A percentile compares a stretch with the other conserved stretches of the same genome.
These are phyloP conservation scores for Cepaea hortensis DNA, from an alignment of 2,888 invertebrate species.

Conservation along the genomic window DNA sequence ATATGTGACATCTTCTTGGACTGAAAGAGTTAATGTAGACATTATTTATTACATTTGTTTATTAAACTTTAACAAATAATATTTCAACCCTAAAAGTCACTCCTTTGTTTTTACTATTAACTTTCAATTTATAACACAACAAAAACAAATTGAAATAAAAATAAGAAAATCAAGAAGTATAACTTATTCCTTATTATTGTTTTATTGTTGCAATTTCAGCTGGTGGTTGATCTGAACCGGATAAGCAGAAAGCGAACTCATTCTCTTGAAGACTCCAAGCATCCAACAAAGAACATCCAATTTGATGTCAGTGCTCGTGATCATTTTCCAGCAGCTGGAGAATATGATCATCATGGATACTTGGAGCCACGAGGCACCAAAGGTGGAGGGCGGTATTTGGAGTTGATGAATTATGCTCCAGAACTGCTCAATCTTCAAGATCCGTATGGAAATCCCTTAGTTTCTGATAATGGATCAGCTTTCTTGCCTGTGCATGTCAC, in stretches of 20 bases:
- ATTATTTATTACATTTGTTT: no score
- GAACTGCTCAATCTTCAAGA: slow-evolving; percentile 48
- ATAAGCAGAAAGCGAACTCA: slow-evolving; percentile 51
- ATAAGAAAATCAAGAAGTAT: neutral
- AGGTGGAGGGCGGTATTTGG: slow-evolving; percentile 50
- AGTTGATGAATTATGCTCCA: slow-evolving; percentile 55
- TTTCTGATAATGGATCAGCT: slow-evolving; percentile 33
- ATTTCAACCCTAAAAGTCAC: no score
- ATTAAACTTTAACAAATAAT: neutral
- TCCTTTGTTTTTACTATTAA: neutral
- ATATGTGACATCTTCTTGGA: no score
- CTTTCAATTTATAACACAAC: no score
- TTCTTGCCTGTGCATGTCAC: slow-evolving; percentile 44
- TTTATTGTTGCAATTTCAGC: slow-evolving; percentile 29
- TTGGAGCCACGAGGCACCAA: slow-evolving; percentile 52
- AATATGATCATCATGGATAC: slow-evolving; percentile 55
- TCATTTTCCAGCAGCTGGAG: slow-evolving; percentile 50
- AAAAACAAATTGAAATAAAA: no score
- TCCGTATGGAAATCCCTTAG: slow-evolving; percentile 38
- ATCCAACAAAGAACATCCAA: slow-evolving; percentile 2
- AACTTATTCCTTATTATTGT: no score
- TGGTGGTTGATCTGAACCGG: slow-evolving; percentile 53
- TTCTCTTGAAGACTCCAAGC: slow-evolving; percentile 53
- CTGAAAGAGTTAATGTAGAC: no score
- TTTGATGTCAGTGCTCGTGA: neutral